Evolutionary conservation across 2,113 vertebrate genomes (phyloP).

Genomic region (Nanorana parkeri): DNA sequence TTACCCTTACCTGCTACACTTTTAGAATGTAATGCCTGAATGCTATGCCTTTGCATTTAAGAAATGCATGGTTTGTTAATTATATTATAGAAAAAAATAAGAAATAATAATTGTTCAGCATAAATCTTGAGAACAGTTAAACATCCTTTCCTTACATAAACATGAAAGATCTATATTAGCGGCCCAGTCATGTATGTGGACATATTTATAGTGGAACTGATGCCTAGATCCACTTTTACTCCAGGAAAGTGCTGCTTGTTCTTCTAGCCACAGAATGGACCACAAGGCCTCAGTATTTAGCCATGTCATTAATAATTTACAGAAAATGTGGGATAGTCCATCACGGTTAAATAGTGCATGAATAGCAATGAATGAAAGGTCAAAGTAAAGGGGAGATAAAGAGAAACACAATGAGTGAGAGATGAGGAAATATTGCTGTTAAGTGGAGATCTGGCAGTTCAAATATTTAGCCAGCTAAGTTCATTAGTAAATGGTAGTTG

Average conservation of each 20-base stretch:
- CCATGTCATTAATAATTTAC: slow-evolving; percentile 51
- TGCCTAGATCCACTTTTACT: neutral
- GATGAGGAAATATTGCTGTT: slow-evolving; percentile 36
- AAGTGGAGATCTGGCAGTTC: slow-evolving; percentile 40
- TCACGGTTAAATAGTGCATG: slow-evolving; percentile 43
- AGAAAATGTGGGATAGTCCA: slow-evolving; percentile 30
- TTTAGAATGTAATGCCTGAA: neutral
- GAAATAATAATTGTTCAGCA: too few relatives aligned
- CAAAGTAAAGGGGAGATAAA: slow-evolving; percentile 38
- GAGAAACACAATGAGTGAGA: slow-evolving; percentile 43
- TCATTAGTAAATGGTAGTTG: slow-evolving; percentile 33
- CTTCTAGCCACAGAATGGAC: slow-evolving; percentile 27
- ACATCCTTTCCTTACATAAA: neutral
- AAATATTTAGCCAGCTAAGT: slow-evolving; percentile 52
- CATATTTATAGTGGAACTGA: slow-evolving; percentile 4
- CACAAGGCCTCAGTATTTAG: slow-evolving; percentile 46
- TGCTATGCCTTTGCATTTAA: neutral
- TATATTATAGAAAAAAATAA: neutral
- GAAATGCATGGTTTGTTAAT: neutral
- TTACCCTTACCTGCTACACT: neutral
- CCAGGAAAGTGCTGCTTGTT: neutral
- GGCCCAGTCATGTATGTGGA: neutral
- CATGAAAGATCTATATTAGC: neutral
- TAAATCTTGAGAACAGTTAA: too few relatives aligned
- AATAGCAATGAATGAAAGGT: slow-evolving; percentile 43